A percentile compares a stretch with the other conserved stretches of the same genome.
These are phyloP conservation scores for Stenurella melanura DNA, from an alignment of 2,888 invertebrate genomes.

Conservation along the genomic window DNA sequence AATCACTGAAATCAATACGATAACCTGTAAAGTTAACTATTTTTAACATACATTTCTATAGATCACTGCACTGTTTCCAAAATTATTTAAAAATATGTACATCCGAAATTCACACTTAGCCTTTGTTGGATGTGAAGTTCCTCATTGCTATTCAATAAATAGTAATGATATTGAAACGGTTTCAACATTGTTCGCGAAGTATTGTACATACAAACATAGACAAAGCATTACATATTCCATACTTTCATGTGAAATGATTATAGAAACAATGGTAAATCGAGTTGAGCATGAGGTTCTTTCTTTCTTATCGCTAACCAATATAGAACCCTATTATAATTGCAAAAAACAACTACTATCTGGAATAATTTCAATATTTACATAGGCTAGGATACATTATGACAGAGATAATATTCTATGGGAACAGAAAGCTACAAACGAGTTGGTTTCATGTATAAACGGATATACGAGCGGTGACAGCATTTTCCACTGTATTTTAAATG, in stretches of 20 bases:
- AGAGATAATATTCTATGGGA: conserved; percentile 53
- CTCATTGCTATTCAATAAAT: conserved; percentile 22
- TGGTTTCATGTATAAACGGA: conserved; percentile 38
- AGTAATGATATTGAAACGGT: conserved; percentile 24
- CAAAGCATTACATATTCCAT: conserved; percentile 40
- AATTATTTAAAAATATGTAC: no score
- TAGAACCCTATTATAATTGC: conserved; percentile 58
- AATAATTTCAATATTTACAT: conserved; percentile 56
- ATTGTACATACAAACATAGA: conserved; percentile 40
- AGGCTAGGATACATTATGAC: conserved; percentile 52
- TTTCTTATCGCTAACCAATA: conserved; percentile 53
- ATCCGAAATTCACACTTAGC: not conserved
- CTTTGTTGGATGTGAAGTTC: conserved; percentile 16
- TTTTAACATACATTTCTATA: no score
- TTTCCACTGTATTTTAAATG: conserved; percentile 7
- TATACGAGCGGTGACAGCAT: conserved; percentile 3
- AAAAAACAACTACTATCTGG: conserved; percentile 54
- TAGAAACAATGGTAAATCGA: conserved; percentile 51
- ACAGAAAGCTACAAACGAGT: conserved; percentile 43
- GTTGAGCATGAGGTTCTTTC: conserved; percentile 48
- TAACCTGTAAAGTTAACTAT: no score
- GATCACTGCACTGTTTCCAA: no score
- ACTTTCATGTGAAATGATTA: conserved; percentile 40
- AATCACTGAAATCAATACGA: no score
- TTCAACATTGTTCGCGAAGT: conserved; percentile 16